phyloP scores from a whole-genome alignment of 2,113 vertebrate species.

The Ameiurus melas region DNA sequence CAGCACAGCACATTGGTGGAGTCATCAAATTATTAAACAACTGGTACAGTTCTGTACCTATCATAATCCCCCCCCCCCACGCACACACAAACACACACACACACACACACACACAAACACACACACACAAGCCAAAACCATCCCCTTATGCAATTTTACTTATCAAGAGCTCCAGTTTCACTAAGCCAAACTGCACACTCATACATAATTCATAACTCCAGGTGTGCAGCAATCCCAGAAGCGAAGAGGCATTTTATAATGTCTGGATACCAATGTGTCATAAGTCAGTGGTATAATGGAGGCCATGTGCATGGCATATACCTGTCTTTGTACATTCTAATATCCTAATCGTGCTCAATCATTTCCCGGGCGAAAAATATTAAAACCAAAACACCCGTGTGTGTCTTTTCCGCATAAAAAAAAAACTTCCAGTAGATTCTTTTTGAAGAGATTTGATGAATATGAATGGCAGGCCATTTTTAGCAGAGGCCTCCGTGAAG shows the following conservation, averaged over 20 bases:
- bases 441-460: background rate
- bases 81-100: background rate
- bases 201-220: constrained; percentile 4
- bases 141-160: background rate
- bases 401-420: background rate
- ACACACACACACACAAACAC: background rate
- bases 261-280: background rate
- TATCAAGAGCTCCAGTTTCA: background rate
- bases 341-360: background rate
- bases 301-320: background rate
- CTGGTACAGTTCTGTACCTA: background rate
- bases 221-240: constrained; percentile 11
- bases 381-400: background rate
- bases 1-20: background rate
- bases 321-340: background rate
- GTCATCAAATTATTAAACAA: background rate
- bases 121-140: background rate
- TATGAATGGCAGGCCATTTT: too few relatives aligned
- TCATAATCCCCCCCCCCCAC: background rate
- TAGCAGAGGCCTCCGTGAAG: too few relatives aligned
- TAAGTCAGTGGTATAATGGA: background rate
- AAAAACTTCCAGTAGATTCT: too few relatives aligned
- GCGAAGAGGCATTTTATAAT: background rate
- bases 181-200: background rate
- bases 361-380: background rate